These are phyloP conservation scores for Hypercompe scribonia DNA, from an alignment of 2,888 invertebrate species.

Conservation along the genomic window DNA sequence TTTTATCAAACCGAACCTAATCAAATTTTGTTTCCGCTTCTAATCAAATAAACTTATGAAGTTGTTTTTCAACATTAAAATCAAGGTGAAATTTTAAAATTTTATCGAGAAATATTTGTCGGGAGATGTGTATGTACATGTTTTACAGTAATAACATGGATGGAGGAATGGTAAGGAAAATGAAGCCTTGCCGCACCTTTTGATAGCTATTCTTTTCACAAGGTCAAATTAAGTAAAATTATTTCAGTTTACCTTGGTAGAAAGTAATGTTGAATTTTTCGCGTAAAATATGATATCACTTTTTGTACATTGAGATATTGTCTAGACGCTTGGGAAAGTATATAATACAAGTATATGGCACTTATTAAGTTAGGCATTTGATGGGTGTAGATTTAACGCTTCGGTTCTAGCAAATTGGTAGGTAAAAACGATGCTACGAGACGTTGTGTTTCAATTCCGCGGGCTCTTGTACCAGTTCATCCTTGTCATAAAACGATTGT, in stretches of 20 bases:
- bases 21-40: constrained; percentile 4
- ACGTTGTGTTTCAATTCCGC: too few relatives aligned
- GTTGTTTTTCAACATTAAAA: not conserved
- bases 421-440: too few relatives aligned
- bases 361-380: too few relatives aligned
- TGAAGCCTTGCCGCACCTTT: not conserved
- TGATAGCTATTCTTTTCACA: not conserved
- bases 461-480: too few relatives aligned
- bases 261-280: not conserved
- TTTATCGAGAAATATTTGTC: not conserved
- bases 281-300: not conserved
- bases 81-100: not conserved
- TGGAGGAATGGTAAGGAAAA: too few relatives aligned
- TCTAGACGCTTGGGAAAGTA: not conserved
- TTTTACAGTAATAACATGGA: not conserved
- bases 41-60: not conserved
- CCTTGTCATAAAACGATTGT: too few relatives aligned
- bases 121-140: not conserved
- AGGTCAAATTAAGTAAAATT: not conserved
- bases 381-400: too few relatives aligned
- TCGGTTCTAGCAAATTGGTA: too few relatives aligned
- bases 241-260: too few relatives aligned
- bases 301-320: not conserved
- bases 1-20: not conserved
- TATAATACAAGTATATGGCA: too few relatives aligned